These are phyloP conservation scores for Crocuta crocuta DNA, from an alignment of 2,113 vertebrate species.

Conservation along the genomic window DNA sequence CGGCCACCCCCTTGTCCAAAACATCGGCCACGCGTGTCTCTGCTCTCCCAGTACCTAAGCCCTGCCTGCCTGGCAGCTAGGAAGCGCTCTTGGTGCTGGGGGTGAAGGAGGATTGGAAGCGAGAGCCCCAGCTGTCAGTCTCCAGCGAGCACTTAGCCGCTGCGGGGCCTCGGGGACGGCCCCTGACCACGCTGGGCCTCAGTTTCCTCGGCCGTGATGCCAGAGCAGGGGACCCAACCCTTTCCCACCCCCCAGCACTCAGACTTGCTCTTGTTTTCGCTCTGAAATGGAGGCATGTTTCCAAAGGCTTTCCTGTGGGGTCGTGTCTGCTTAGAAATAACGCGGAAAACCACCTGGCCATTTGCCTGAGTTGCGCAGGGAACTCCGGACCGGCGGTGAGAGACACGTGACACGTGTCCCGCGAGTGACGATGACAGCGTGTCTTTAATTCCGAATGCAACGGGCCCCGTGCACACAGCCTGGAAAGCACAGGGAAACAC, in stretches of 20 bases:
- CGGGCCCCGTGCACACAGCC: background rate
- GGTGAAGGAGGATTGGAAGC: background rate
- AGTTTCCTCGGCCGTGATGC: accelerated
- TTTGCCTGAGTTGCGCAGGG: accelerated
- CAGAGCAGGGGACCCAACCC: accelerated
- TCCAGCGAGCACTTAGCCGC: background rate
- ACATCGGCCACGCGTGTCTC: accelerated
- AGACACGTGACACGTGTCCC: background rate
- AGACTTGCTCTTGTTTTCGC: background rate
- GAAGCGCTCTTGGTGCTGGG: background rate
- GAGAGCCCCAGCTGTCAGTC: background rate
- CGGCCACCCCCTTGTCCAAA: background rate
- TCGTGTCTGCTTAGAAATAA: background rate
- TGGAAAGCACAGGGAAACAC: background rate
- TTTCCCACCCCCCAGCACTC: accelerated
- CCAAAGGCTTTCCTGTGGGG: background rate
- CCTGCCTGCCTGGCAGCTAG: accelerated
- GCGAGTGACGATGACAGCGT: too few relatives aligned
- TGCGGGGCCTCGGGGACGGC: accelerated
- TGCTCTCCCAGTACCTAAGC: background rate
- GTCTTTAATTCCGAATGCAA: background rate
- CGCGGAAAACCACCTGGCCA: accelerated
- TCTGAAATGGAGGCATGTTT: background rate
- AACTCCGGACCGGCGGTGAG: background rate
- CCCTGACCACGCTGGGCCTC: background rate